A percentile compares a stretch with the other conserved stretches of the same genome.
Evolutionary conservation across 2,888 invertebrate species (phyloP).

Genomic region (Tetramorium bicarinatum): DNA sequence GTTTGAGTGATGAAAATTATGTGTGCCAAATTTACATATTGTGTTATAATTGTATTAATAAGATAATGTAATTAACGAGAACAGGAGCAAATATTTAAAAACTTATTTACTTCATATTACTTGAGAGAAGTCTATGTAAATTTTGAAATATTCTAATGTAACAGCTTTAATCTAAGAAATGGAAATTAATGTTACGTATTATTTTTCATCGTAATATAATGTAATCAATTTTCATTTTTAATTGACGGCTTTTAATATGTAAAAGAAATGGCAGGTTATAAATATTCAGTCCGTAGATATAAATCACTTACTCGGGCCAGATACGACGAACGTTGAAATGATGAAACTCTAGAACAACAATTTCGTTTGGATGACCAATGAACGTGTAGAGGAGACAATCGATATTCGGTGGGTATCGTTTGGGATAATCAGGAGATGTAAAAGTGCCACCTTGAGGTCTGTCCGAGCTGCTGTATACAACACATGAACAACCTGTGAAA

Average conservation of each 20-base stretch:
- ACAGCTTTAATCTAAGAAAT: not conserved
- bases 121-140: not conserved
- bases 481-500: conserved; percentile 93
- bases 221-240: not conserved
- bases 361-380: conserved; percentile 92
- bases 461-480: conserved; percentile 93
- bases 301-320: conserved; percentile 89
- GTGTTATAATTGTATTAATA: not conserved
- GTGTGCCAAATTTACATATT: not conserved
- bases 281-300: not conserved
- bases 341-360: conserved; percentile 93
- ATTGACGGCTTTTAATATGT: not conserved
- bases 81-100: not conserved
- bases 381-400: conserved; percentile 95
- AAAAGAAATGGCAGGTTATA: not conserved
- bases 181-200: not conserved
- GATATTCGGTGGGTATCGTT: conserved; percentile 91
- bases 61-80: not conserved
- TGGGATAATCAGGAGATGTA: conserved; percentile 94
- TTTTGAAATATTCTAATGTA: conserved; percentile 4
- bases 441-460: conserved; percentile 93
- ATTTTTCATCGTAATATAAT: not conserved
- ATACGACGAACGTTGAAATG: conserved; percentile 92
- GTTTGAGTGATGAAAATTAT: not conserved
- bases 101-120: not conserved